Base-by-base conservation (phyloP, 1,140 invertebrate genomes). In the Cheumatopsyche charites region DNA sequence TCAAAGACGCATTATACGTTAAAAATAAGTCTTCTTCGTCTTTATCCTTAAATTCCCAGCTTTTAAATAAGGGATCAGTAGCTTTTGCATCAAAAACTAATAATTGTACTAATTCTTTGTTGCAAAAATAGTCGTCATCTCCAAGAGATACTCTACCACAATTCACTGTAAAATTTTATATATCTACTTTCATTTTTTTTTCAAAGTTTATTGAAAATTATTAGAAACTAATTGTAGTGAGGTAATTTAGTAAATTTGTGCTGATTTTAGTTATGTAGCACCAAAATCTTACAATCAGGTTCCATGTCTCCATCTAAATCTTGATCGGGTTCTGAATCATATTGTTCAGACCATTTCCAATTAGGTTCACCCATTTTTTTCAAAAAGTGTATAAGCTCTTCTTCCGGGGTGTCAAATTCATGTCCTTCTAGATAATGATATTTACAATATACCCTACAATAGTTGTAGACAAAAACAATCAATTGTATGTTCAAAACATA, bases 31-130 rank as follows among this genome's bases (percentile, higher is more conserved):
- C 82, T n/a, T 78, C 80, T 55, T 87, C 82, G 49, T 83, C 80
- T 0, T 85, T 79, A 12, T 84, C 84, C 9, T 84, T 82, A 47
- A 88, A 88, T 1, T 84, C 81, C 84, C 88, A 89, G 17, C 81
- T 80, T 42, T 86, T 83, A 72, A 92, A 95, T 71, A 88, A 89
- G 1, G 86, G 86, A 49, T 92, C 87, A 0, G 93, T 93, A 0
- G 91, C 87, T 79, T 91, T 92, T 0, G 94, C 94, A 79, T 97
- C 95, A 79, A 96, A 95, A 4, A 96, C 89, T 15, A 97, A 80
- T 71, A 93, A 85, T 73, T 95, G 90, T 58, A 96, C 89, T 29
- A 97, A 81, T 77, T 96, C 91, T 78, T 90, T 89, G 78, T 96
- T 95, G 78, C 91, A 94, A 62, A 92, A 93, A 76, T 93, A 93